Evolutionary conservation across 2,888 invertebrate genomes (phyloP).

Genomic region (Cataglyphis cursor): DNA sequence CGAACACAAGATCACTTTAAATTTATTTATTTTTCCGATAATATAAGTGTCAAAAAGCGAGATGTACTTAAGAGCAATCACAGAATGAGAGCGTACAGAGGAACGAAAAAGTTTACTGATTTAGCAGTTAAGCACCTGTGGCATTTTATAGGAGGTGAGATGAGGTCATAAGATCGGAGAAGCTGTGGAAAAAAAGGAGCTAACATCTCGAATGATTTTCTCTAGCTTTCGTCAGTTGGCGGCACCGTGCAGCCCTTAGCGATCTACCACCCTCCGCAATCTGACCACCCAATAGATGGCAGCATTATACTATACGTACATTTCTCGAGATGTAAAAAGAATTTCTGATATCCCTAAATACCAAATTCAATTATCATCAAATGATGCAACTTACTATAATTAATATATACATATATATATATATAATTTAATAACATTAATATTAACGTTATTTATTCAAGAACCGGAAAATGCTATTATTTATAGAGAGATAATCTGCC

Average conservation of each 20-base stretch:
- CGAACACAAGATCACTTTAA: background rate
- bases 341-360: background rate
- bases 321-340: background rate
- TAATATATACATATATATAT: background rate
- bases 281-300: constrained; percentile 72
- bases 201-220: constrained; percentile 34
- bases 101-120: constrained; percentile 48
- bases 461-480: background rate
- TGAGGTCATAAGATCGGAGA: constrained; percentile 56
- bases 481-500: background rate
- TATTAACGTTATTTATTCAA: background rate
- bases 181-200: constrained; percentile 49
- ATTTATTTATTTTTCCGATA: constrained; percentile 8
- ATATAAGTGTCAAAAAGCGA: background rate
- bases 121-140: constrained; percentile 65
- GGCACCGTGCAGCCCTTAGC: constrained; percentile 61
- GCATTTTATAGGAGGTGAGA: constrained; percentile 37
- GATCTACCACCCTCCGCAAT: constrained; percentile 9
- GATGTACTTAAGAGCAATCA: background rate
- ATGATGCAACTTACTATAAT: background rate
- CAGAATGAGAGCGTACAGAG: background rate
- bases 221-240: constrained; percentile 67
- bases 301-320: constrained; percentile 55
- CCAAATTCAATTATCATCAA: background rate
- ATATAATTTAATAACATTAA: background rate